Conservation (phyloP, 2,113 vertebrate genomes). For the Salminus brasiliensis region DNA sequence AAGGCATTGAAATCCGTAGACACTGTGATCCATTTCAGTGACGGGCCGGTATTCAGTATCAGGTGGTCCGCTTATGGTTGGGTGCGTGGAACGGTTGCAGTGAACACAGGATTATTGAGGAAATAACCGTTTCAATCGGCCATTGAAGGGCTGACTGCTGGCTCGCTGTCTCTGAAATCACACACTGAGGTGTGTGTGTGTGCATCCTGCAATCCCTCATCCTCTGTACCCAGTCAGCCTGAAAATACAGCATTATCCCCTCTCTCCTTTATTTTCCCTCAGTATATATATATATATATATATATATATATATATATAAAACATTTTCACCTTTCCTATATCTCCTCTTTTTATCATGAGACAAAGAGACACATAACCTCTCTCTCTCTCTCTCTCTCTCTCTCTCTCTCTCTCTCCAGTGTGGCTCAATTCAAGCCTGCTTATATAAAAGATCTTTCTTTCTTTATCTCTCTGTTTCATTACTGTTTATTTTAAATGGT, state of each 20-base stretch:
- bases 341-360: conserved; percentile 54
- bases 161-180: conserved; percentile 61
- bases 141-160: conserved; percentile 65
- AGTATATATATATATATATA: conserved; percentile 43
- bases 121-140: conserved; percentile 53
- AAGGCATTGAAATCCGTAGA: conserved; percentile 32
- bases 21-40: conserved; percentile 47
- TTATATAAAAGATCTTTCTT: conserved; percentile 37
- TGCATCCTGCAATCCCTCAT: conserved; percentile 41
- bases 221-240: conserved; percentile 46
- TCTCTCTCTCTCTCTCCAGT: conserved; percentile 45
- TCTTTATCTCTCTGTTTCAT: background rate
- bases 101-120: conserved; percentile 48
- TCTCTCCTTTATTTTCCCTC: conserved; percentile 52
- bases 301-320: conserved; percentile 37
- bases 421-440: conserved; percentile 27
- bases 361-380: conserved; percentile 51
- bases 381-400: too few relatives aligned
- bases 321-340: conserved; percentile 54
- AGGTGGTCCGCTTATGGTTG: conserved; percentile 33
- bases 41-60: conserved; percentile 38
- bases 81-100: conserved; percentile 38
- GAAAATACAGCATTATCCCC: conserved; percentile 51
- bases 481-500: too few relatives aligned
- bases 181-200: conserved; percentile 43